Evolutionary conservation across 2,113 vertebrate species (phyloP).

Genomic region (Erythrolamprus reginae): DNA sequence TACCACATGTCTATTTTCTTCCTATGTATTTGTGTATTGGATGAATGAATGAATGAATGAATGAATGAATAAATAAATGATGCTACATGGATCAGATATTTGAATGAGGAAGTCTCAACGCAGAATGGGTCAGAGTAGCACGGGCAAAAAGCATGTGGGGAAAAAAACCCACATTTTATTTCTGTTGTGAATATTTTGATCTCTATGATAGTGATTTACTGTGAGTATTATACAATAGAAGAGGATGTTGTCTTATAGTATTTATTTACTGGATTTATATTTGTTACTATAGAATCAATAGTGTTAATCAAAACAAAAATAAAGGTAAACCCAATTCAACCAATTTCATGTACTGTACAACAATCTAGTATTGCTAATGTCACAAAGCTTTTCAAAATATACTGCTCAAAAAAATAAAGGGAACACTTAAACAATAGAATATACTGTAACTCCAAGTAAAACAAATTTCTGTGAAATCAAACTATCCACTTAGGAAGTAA

Average conservation of each 20-base stretch:
- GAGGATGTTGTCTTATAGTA: neutral
- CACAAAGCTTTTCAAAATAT: neutral
- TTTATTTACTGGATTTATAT: neutral
- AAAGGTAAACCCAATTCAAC: neutral
- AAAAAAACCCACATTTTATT: neutral
- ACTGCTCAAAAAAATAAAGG: too few relatives aligned
- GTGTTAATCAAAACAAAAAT: neutral
- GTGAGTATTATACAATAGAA: neutral
- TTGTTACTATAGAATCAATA: neutral
- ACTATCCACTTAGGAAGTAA: too few relatives aligned
- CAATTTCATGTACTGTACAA: neutral
- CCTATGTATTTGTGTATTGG: too few relatives aligned
- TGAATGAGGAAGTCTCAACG: neutral
- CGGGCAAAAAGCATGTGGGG: neutral
- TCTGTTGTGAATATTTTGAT: neutral
- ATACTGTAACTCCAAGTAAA: too few relatives aligned
- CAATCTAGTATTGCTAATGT: neutral
- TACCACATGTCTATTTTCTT: too few relatives aligned
- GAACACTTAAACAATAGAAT: too few relatives aligned
- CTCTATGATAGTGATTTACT: neutral
- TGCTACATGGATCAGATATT: neutral
- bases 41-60: too few relatives aligned
- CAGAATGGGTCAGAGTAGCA: neutral
- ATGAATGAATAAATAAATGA: too few relatives aligned
- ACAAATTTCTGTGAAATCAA: too few relatives aligned